A percentile compares a stretch with the other conserved stretches of the same genome.
phyloP scores from a whole-genome alignment of 2,797 vertebrate genomes.

The Pseudotriccus pelzelni region DNA sequence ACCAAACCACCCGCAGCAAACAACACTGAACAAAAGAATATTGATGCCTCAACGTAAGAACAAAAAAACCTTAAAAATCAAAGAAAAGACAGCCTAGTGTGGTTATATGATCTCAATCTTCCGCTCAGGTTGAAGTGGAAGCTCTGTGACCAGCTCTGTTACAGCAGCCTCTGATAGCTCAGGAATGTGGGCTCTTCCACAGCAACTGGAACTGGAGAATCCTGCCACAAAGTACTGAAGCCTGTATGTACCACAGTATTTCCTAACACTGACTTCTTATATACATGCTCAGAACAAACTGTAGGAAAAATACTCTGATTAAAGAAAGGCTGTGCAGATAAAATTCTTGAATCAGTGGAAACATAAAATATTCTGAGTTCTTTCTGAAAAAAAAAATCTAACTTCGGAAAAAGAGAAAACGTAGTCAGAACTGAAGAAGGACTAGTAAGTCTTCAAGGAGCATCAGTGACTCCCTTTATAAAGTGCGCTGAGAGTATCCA shows the following conservation, averaged over 20 bases:
- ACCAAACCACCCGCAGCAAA: neutral
- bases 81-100: neutral
- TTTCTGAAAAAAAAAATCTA: neutral
- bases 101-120: neutral
- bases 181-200: neutral
- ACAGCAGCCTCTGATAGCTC: neutral
- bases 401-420: neutral
- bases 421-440: neutral
- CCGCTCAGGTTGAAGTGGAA: neutral
- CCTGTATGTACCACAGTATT: neutral
- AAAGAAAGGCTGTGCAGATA: neutral
- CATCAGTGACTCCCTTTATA: neutral
- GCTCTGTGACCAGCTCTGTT: neutral
- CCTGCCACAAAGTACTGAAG: neutral
- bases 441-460: neutral
- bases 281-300: neutral
- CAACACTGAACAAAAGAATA: neutral
- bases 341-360: neutral
- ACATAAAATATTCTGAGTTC: neutral
- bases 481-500: neutral
- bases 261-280: neutral
- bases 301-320: neutral
- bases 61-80: neutral
- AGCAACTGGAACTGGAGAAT: neutral
- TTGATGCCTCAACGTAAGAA: neutral